Evolutionary conservation across 35 echinoderm and acorn worm species (phyloP).

Genomic region (Apostichopus japonicus): DNA sequence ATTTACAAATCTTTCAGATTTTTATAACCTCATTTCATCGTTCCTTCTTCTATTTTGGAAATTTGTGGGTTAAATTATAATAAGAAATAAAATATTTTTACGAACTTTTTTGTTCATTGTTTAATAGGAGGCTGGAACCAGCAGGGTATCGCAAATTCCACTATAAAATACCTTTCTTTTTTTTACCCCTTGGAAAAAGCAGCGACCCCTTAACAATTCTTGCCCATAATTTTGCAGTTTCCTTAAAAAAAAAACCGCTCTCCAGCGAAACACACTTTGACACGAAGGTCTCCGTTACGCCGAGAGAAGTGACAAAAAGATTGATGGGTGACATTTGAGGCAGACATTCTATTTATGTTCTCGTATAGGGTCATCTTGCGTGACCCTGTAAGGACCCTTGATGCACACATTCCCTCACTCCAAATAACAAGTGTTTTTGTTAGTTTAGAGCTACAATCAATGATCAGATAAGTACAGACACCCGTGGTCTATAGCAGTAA

Average conservation of each 20-base stretch:
- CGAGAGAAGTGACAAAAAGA: conserved; percentile 29
- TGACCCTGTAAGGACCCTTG: conserved; percentile 14
- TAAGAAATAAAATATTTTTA: too few species aligned
- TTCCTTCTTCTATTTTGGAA: too few species aligned
- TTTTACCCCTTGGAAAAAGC: too few species aligned
- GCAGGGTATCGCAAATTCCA: too few species aligned
- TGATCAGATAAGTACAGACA: not conserved
- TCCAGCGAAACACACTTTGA: not conserved
- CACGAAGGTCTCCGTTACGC: not conserved
- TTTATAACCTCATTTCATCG: too few species aligned
- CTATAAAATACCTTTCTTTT: too few species aligned
- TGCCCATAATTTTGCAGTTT: not conserved
- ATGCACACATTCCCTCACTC: not conserved
- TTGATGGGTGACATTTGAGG: conserved; percentile 42
- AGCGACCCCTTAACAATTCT: not conserved
- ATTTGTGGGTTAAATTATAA: too few species aligned
- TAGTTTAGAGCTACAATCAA: not conserved
- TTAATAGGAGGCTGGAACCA: too few species aligned
- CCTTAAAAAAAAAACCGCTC: not conserved
- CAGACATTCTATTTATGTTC: conserved; percentile 26
- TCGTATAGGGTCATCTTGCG: conserved; percentile 13
- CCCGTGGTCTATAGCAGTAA: too few species aligned
- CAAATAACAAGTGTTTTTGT: not conserved
- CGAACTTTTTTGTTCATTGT: too few species aligned
- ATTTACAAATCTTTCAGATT: too few species aligned